A percentile compares a stretch with the other conserved stretches of the same genome.
These are phyloP conservation scores for Rallus limicola DNA, from an alignment of 2,113 vertebrate genomes.

Conservation along the genomic window DNA sequence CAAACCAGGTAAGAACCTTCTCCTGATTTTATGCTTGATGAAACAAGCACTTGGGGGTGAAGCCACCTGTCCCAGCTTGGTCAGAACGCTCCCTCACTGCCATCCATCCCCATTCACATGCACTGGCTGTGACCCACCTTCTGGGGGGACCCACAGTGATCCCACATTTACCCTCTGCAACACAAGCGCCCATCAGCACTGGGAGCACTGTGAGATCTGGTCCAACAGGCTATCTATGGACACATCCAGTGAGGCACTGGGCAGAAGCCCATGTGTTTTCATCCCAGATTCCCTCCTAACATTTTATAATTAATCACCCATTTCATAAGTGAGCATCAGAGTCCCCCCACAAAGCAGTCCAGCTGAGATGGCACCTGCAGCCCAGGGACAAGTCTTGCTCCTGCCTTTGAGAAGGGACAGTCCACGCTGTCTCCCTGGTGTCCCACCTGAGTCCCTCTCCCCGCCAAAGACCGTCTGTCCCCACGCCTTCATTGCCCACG, in stretches of 20 bases:
- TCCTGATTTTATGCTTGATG: neutral
- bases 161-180: neutral
- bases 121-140: neutral
- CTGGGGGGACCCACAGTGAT: neutral
- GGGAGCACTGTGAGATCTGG: neutral
- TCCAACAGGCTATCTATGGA: accelerated
- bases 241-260: neutral
- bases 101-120: accelerated
- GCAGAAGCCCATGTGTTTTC: neutral
- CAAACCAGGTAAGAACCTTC: neutral
- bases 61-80: neutral
- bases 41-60: neutral
- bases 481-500: accelerated
- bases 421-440: no score
- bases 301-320: neutral
- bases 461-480: neutral
- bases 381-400: neutral
- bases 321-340: neutral
- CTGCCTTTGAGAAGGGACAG: neutral
- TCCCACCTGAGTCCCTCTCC: neutral
- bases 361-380: accelerated
- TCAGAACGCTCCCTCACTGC: neutral
- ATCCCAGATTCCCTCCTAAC: neutral
- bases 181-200: neutral
- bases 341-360: neutral